Percentiles rank a stretch among this genome's conserved stretches.
phyloP scores from a whole-genome alignment of 1,140 invertebrate species.

The Saccostrea echinata region DNA sequence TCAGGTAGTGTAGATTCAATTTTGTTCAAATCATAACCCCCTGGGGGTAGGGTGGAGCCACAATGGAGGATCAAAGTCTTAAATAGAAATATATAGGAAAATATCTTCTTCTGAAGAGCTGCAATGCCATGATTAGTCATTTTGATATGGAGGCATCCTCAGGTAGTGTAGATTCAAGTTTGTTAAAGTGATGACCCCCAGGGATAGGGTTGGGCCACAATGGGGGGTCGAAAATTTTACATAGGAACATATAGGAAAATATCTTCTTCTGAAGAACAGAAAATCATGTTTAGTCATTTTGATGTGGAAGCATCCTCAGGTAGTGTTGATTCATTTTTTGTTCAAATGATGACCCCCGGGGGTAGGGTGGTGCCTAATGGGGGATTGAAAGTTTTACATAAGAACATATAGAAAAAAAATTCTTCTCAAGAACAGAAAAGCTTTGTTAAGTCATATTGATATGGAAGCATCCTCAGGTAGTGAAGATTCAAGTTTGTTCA shows the following conservation, averaged over 20 bases:
- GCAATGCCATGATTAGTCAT: too few species aligned
- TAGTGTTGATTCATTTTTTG: background rate
- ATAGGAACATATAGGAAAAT: background rate
- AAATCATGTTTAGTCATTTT: too few species aligned
- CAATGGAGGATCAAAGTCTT: too few species aligned
- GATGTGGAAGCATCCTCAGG: background rate
- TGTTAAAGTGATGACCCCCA: background rate
- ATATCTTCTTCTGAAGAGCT: too few species aligned
- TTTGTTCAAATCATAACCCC: too few species aligned
- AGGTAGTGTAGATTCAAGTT: background rate
- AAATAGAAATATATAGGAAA: too few species aligned
- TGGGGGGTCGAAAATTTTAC: background rate
- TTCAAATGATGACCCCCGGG: background rate
- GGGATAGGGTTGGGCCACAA: background rate
- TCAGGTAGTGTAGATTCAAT: too few species aligned
- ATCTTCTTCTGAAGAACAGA: slow-evolving; percentile 1
- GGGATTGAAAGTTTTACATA: background rate
- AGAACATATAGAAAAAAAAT: background rate
- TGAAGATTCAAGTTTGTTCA: background rate
- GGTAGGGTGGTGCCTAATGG: background rate
- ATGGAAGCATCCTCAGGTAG: background rate
- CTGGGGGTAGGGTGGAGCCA: too few species aligned
- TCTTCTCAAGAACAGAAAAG: background rate
- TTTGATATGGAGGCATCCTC: background rate
- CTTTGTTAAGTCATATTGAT: background rate